Evolutionary conservation across 1,140 invertebrate species (phyloP).

Genomic region (Xylocopa sonorina): DNA sequence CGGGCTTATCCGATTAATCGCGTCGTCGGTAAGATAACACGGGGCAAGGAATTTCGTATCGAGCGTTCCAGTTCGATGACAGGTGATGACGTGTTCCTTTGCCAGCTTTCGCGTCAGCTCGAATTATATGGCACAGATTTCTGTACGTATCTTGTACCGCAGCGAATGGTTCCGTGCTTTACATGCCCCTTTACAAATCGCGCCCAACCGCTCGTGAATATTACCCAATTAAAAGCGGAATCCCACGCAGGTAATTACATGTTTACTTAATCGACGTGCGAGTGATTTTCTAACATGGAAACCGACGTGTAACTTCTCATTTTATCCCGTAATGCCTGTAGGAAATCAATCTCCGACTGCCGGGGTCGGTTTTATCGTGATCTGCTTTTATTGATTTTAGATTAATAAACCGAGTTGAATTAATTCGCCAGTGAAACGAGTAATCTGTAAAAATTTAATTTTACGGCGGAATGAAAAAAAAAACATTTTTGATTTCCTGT

Average conservation of each 20-base stretch:
- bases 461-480: too few relatives aligned
- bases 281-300: conserved; percentile 6
- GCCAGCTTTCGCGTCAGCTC: conserved; percentile 5
- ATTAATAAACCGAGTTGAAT: not conserved
- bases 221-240: not conserved
- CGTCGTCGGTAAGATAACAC: conserved; percentile 54
- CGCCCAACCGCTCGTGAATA: not conserved
- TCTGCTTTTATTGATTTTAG: not conserved
- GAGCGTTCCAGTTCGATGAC: conserved; percentile 66
- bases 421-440: too few relatives aligned
- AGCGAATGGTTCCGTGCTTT: not conserved
- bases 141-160: conserved; percentile 1
- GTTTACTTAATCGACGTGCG: not conserved
- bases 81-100: conserved; percentile 36
- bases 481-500: too few relatives aligned
- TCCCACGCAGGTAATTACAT: not conserved
- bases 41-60: conserved; percentile 59
- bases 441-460: too few relatives aligned
- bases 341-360: not conserved
- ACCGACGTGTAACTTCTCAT: not conserved
- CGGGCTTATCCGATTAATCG: conserved; percentile 35
- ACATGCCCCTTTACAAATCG: not conserved
- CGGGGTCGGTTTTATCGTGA: not conserved
- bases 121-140: conserved; percentile 30
- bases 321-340: too few relatives aligned